Evolutionary conservation across 2,888 invertebrate genomes (phyloP).

Genomic region (Mesoligia furuncula): DNA sequence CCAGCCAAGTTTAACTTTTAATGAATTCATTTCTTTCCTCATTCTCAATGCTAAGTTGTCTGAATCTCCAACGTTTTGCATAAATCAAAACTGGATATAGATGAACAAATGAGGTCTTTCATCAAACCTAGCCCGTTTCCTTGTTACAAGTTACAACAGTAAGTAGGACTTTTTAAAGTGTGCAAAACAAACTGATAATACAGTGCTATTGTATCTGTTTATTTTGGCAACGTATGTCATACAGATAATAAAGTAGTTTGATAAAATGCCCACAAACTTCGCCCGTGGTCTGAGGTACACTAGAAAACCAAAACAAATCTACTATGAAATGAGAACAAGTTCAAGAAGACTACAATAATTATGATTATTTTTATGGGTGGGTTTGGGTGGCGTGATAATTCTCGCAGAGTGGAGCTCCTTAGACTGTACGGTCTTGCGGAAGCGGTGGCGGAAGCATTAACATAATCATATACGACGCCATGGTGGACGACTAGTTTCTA

Average conservation of each 20-base stretch:
- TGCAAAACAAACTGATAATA: slow-evolving; percentile 38
- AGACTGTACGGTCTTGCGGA: slow-evolving; percentile 7
- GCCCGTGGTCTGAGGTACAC: neutral
- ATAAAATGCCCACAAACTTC: slow-evolving; percentile 17
- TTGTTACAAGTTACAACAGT: neutral
- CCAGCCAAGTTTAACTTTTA: neutral
- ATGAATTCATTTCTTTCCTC: neutral
- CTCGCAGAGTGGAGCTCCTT: slow-evolving; percentile 17
- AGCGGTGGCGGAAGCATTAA: slow-evolving; percentile 12
- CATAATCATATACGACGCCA: slow-evolving; percentile 37
- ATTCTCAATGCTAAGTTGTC: slow-evolving; percentile 14
- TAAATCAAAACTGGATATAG: slow-evolving; percentile 3
- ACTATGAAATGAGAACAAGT: slow-evolving; percentile 52
- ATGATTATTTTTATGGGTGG: slow-evolving; percentile 71
- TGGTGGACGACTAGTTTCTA: slow-evolving; percentile 44
- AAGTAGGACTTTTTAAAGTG: neutral
- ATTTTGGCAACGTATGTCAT: slow-evolving; percentile 44
- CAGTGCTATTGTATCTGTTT: slow-evolving; percentile 52
- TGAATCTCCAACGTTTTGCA: neutral
- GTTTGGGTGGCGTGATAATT: slow-evolving; percentile 55
- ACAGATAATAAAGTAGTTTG: slow-evolving; percentile 20
- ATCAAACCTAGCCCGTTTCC: slow-evolving; percentile 4
- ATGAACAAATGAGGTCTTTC: neutral
- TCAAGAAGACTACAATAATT: slow-evolving; percentile 57
- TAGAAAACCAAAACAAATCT: slow-evolving; percentile 21